phyloP scores from a whole-genome alignment of 2,888 invertebrate species.

The Ischnura elegans region DNA sequence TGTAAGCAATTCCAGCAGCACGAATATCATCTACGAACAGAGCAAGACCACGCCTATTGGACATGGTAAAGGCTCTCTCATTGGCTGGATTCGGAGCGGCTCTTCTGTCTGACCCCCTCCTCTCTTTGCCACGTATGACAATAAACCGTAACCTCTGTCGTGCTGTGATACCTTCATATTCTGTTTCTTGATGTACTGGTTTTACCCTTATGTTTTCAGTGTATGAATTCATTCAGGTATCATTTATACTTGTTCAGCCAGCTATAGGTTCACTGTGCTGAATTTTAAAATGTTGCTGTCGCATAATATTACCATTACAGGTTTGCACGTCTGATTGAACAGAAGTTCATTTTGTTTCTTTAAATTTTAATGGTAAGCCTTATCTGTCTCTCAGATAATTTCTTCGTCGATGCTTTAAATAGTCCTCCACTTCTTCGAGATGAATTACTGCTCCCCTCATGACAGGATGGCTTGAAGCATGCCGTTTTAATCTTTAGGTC shows the following conservation, averaged over 20 bases:
- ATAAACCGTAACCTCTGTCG: conserved; percentile 43
- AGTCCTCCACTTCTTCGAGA: no score
- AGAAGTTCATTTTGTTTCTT: neutral
- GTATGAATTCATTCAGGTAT: neutral
- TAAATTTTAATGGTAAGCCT: neutral
- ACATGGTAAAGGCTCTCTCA: conserved; percentile 54
- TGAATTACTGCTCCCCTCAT: no score
- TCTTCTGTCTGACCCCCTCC: conserved; percentile 66
- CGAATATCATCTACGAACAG: conserved; percentile 62
- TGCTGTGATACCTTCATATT: neutral
- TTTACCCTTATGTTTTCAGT: neutral
- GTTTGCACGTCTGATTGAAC: neutral
- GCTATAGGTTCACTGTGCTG: neutral
- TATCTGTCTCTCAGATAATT: no score
- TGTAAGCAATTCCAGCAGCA: conserved; percentile 52
- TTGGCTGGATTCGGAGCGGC: conserved; percentile 43
- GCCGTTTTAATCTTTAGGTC: no score
- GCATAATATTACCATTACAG: neutral
- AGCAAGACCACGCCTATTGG: conserved; percentile 65
- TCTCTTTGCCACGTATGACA: conserved; percentile 65
- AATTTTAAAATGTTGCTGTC: neutral
- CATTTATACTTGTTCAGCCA: neutral
- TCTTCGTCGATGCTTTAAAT: no score
- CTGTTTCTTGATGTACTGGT: neutral
- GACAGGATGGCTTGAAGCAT: no score